A percentile compares a stretch with the other conserved stretches of the same genome.
Evolutionary conservation across 92 coral and sea anemone species (phyloP).

Genomic region (Plumapathes pennacea): DNA sequence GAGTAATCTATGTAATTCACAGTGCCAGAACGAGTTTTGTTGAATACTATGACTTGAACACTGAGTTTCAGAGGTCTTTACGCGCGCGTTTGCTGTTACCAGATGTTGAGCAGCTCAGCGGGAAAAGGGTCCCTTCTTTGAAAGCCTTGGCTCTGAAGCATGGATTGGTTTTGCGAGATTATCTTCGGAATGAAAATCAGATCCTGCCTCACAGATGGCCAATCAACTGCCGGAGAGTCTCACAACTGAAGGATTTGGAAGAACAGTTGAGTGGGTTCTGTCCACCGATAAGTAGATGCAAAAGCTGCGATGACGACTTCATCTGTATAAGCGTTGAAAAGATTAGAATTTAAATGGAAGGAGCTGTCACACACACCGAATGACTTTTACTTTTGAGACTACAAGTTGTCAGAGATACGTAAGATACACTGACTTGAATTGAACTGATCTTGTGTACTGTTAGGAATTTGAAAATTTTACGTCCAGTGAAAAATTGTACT

Average conservation of each 20-base stretch:
- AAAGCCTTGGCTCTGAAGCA: conserved; percentile 32
- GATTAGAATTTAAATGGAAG: no score
- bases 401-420: no score
- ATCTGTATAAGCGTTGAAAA: no score
- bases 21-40: conserved; percentile 9
- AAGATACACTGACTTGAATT: no score
- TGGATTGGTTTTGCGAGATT: conserved; percentile 56
- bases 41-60: conserved; percentile 45
- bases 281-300: no score
- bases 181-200: conserved; percentile 41
- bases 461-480: no score
- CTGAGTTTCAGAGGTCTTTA: conserved; percentile 40
- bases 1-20: no score
- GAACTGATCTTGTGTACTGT: no score
- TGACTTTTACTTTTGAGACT: no score
- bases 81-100: conserved; percentile 53
- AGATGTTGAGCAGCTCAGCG: conserved; percentile 1
- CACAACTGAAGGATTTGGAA: conserved; percentile 33
- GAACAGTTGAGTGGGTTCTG: conserved; percentile 48
- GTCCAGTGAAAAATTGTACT: no score
- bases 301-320: no score
- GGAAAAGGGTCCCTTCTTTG: conserved; percentile 2
- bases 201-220: conserved; percentile 60
- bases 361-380: no score
- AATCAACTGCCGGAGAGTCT: conserved; percentile 42